These are phyloP conservation scores for Drosophila nigricruria DNA, from an alignment of 2,888 invertebrate genomes.

Conservation along the genomic window DNA sequence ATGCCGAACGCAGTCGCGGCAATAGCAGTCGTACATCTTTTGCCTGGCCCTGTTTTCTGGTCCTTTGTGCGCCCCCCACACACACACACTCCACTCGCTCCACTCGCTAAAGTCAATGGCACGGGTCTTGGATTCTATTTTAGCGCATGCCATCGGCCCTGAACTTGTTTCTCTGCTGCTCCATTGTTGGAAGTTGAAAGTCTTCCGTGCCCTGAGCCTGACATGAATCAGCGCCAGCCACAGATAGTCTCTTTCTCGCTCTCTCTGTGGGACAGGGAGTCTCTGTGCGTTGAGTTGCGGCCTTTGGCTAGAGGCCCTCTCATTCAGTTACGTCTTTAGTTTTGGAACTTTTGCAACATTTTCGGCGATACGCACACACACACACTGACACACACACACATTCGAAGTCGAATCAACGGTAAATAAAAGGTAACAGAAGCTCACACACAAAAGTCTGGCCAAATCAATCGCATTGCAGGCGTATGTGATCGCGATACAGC, in stretches of 20 bases:
- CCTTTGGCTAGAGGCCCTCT: neutral
- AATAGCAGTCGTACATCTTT: conserved; percentile 44
- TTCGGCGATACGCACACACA: neutral
- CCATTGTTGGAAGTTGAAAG: conserved; percentile 23
- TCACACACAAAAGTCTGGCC: no score
- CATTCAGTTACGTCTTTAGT: neutral
- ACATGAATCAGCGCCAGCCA: conserved; percentile 32
- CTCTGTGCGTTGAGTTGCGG: neutral
- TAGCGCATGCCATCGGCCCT: conserved; percentile 67
- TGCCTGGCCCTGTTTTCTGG: conserved; percentile 11
- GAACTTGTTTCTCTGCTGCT: conserved; percentile 61
- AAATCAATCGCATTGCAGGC: conserved; percentile 9
- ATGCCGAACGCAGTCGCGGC: conserved; percentile 28
- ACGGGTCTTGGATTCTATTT: conserved; percentile 54
- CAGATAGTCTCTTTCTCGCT: neutral
- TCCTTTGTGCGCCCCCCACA: conserved; percentile 50
- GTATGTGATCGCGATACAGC: conserved; percentile 41
- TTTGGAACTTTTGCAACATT: neutral
- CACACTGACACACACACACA: neutral
- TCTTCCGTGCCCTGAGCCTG: conserved; percentile 5
- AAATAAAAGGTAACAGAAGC: neutral
- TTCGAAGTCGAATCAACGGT: conserved; percentile 2
- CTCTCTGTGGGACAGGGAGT: no score
- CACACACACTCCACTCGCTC: neutral
- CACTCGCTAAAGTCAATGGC: conserved; percentile 56